These are phyloP conservation scores for Deroptyus accipitrinus DNA, from an alignment of 2,113 vertebrate genomes.

Conservation along the genomic window DNA sequence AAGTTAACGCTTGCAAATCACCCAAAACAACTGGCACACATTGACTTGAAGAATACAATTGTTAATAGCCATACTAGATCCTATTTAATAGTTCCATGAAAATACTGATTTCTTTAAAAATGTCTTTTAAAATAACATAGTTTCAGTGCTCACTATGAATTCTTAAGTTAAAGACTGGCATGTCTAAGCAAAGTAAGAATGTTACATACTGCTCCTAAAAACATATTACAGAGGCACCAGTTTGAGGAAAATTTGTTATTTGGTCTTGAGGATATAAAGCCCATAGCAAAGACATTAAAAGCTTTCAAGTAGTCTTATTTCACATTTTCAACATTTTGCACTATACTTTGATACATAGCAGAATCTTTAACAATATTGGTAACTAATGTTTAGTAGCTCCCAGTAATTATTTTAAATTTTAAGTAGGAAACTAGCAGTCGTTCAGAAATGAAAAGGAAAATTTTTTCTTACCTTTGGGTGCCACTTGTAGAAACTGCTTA, in stretches of 20 bases:
- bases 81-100: not conserved
- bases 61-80: not conserved
- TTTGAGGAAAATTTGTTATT: not conserved
- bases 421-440: not conserved
- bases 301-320: not conserved
- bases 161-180: not conserved
- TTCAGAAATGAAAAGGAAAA: not conserved
- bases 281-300: not conserved
- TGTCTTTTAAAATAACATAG: not conserved
- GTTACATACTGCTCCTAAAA: not conserved
- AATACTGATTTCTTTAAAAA: not conserved
- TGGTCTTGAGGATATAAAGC: not conserved
- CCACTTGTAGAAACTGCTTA: slow-evolving; percentile 76
- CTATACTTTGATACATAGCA: not conserved
- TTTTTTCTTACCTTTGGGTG: slow-evolving; percentile 82
- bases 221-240: not conserved
- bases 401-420: not conserved
- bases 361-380: not conserved
- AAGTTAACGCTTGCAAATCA: not conserved
- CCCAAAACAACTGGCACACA: not conserved
- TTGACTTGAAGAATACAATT: not conserved
- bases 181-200: not conserved
- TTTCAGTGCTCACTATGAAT: not conserved
- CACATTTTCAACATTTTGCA: not conserved
- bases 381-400: not conserved